phyloP scores from a whole-genome alignment of 2,888 invertebrate genomes.

The Fabriciana adippe region DNA sequence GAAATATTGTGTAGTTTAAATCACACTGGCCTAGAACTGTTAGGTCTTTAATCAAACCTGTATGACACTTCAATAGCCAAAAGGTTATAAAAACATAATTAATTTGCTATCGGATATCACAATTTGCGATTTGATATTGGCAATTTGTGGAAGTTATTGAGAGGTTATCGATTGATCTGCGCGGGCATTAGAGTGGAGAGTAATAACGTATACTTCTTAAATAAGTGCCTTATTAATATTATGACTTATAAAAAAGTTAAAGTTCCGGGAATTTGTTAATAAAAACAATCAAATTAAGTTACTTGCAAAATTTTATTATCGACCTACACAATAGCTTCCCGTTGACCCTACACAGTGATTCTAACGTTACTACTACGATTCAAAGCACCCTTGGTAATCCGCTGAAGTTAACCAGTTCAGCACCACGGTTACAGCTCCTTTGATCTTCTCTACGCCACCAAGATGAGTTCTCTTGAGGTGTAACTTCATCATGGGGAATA shows the following conservation, averaged over 20 bases:
- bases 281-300: too few relatives aligned
- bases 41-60: conserved; percentile 11
- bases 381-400: too few relatives aligned
- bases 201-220: neutral
- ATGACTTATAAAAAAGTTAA: too few relatives aligned
- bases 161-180: conserved; percentile 14
- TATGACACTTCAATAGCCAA: conserved; percentile 2
- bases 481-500: too few relatives aligned
- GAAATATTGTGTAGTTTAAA: neutral
- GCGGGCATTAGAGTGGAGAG: neutral
- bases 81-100: conserved; percentile 29
- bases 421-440: too few relatives aligned
- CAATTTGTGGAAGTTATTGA: conserved; percentile 31
- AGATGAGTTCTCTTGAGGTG: too few relatives aligned
- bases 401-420: too few relatives aligned
- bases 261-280: neutral
- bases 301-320: too few relatives aligned
- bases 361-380: too few relatives aligned
- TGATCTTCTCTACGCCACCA: too few relatives aligned
- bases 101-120: conserved; percentile 22
- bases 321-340: too few relatives aligned
- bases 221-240: neutral
- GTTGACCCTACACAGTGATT: too few relatives aligned
- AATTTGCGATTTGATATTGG: conserved; percentile 34
- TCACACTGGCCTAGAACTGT: conserved; percentile 1